Conservation (phyloP, 1,140 invertebrate species). For the Anagrus nilaparvatae region DNA sequence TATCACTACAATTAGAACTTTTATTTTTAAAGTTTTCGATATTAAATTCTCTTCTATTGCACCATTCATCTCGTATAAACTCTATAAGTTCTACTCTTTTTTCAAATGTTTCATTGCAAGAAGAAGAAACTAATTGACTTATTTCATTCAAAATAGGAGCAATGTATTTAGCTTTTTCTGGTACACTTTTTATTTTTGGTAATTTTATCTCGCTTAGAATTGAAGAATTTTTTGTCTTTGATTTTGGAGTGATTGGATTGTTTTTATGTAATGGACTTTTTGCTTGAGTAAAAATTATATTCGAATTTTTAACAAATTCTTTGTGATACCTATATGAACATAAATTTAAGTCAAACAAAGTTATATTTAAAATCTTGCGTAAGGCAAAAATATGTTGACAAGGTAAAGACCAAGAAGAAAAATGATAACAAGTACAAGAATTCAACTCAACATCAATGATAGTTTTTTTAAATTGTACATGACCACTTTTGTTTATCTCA, state of each 20-base stretch:
- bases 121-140: no score
- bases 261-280: no score
- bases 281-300: no score
- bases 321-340: constrained; percentile 14
- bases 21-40: constrained; percentile 7
- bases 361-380: neutral
- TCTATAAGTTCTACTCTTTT: constrained; percentile 5
- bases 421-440: constrained; percentile 7
- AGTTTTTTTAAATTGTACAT: neutral
- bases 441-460: constrained; percentile 1
- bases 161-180: constrained; percentile 5
- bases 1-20: neutral
- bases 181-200: constrained; percentile 1
- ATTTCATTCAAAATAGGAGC: constrained; percentile 9
- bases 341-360: constrained; percentile 8
- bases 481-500: neutral
- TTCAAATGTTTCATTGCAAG: constrained; percentile 10
- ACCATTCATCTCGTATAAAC: constrained; percentile 6
- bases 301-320: neutral
- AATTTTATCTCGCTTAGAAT: neutral
- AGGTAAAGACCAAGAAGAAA: constrained; percentile 10
- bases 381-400: constrained; percentile 15
- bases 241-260: constrained; percentile 6
- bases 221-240: neutral
- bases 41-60: constrained; percentile 1